Evolutionary conservation across 2,113 vertebrate genomes (phyloP), one percentile per base, ranked within the genome.

Genomic region (Stictonetta naevosa): DNA sequence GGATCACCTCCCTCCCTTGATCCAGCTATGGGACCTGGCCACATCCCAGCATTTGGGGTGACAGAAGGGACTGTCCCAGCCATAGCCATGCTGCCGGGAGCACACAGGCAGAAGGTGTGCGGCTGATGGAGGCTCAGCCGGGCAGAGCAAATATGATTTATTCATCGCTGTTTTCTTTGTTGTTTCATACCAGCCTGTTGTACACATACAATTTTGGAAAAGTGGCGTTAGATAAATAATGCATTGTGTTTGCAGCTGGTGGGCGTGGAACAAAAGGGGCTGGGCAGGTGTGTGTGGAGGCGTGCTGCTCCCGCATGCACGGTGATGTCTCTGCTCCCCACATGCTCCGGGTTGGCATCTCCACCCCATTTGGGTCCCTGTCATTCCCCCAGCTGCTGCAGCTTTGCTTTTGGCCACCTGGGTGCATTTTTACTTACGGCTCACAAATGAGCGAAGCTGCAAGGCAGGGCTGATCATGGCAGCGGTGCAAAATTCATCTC

Each of bases 301-400:
- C 0, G 20, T 44, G n/a, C 79, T 78, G 64, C 76, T 86, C 9
- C 17, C 8, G 12, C 52, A 18, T 38, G 34, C 73, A 28, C 34
- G 10, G n/a, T 29, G 20, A 19, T 22, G 13, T 8, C 21, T 29
- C 19, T 13, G 52, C 52, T 55, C 15, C 31, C 64, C 1, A 1
- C 0, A 1, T 34, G 42, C 26, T 79, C 3, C 1, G n/a, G 46
- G 34, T 62, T 76, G 55, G 55, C 25, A 28, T 38, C 44, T 83
- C 3, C 0, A 1, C 1, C 50, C 8, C 3, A 2, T 2, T 3
- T 44, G 34, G 8, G 21, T 84, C 52, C 36, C 17, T 0, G 0
- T 8, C 21, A 17, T 73, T 26, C 36, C 36, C 18, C 38, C 85
- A 48, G 33, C 33, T 8, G 48, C 68, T 42, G 52, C 31, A 78